These are phyloP conservation scores for Pygocentrus nattereri DNA, from an alignment of 2,797 vertebrate genomes.

Conservation along the genomic window DNA sequence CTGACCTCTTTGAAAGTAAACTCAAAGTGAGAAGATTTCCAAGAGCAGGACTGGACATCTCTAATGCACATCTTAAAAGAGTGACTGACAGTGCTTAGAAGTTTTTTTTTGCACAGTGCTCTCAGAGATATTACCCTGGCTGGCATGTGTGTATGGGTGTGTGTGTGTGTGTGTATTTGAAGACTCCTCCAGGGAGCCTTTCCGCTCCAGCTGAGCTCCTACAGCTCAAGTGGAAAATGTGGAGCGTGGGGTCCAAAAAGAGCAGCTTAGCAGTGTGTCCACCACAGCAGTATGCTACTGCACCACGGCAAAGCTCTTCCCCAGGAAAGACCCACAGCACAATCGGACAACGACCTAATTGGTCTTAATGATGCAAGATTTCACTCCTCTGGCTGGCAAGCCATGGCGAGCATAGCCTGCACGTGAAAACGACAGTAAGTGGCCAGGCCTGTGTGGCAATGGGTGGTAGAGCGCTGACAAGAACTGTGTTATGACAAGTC, in stretches of 20 bases:
- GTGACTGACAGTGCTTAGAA: neutral
- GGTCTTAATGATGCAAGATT: conserved; percentile 11
- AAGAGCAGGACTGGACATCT: neutral
- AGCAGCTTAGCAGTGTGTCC: conserved; percentile 11
- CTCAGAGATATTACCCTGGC: neutral
- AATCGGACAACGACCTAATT: conserved; percentile 18
- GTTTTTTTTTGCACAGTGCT: neutral
- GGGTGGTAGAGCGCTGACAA: neutral
- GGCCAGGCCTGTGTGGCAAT: neutral
- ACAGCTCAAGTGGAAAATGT: conserved; percentile 65
- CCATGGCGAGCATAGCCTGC: neutral
- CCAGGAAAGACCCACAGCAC: neutral
- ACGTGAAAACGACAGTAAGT: neutral
- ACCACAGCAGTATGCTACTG: conserved; percentile 15
- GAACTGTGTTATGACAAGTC: neutral
- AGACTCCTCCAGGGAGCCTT: conserved; percentile 39
- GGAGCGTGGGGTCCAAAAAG: conserved; percentile 29
- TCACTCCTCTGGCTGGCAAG: conserved; percentile 7
- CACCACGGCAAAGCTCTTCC: neutral
- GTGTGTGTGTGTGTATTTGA: conserved; percentile 11
- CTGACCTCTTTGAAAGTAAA: neutral
- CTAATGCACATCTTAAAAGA: neutral
- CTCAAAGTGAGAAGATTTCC: neutral
- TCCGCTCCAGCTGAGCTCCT: conserved; percentile 59
- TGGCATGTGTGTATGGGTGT: neutral